Evolutionary conservation across 2,113 vertebrate species (phyloP).

Genomic region (Hypanus sabinus): DNA sequence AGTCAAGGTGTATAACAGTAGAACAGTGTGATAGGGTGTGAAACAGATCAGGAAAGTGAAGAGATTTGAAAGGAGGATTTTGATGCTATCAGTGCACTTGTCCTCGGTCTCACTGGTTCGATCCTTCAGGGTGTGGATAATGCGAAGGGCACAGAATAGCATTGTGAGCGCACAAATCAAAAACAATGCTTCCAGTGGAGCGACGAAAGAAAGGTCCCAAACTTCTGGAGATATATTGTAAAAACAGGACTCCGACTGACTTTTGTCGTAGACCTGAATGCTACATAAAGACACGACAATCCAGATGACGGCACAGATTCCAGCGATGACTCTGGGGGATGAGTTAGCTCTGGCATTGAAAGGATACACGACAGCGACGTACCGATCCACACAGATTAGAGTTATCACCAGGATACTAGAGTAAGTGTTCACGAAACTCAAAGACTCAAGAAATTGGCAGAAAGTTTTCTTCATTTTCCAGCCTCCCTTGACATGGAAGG

Average conservation of each 20-base stretch:
- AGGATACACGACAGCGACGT: background rate
- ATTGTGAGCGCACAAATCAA: background rate
- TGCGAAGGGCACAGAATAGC: background rate
- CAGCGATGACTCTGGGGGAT: background rate
- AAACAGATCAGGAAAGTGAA: background rate
- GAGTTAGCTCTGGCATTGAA: background rate
- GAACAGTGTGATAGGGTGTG: background rate
- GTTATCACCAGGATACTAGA: background rate
- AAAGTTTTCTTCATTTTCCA: conserved; percentile 42
- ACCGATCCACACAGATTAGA: background rate
- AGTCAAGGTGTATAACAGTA: background rate
- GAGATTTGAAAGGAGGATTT: background rate
- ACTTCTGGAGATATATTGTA: background rate
- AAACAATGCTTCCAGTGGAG: background rate
- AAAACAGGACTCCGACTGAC: background rate
- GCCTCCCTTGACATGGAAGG: accelerated
- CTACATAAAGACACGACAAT: background rate
- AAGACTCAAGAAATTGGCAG: background rate
- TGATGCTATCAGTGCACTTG: background rate
- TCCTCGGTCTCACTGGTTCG: background rate
- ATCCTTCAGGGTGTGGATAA: background rate
- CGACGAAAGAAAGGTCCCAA: conserved; percentile 40
- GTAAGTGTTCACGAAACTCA: conserved; percentile 10
- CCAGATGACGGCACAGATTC: background rate
- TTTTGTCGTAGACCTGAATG: background rate